Evolutionary conservation across 2,888 invertebrate genomes (phyloP), one percentile per base, ranked within the genome.

Genomic region (Charanyca ferruginea): DNA sequence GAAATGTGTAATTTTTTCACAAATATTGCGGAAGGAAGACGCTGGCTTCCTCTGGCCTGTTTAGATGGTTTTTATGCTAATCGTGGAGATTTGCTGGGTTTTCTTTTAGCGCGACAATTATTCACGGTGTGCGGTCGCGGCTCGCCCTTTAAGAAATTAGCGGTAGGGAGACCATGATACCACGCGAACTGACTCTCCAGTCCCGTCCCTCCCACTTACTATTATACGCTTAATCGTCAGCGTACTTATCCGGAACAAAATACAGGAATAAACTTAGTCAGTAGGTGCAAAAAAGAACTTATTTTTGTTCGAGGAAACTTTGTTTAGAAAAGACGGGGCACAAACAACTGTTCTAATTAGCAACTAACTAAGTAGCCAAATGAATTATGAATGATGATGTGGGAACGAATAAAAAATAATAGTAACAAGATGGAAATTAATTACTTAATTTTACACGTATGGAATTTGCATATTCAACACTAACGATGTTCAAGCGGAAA

Each of bases 11-110:
- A 93, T 93, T 94, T 94, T 93, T 93, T 93, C 91, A 91, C 93
- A 94, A 94, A 94, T 93, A 94, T 92, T 89, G 91, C 94, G 95
- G 95, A 95, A 95, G 95, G 94, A 94, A 94, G 92, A 80, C 92
- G 89, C 87, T 88, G 87, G 90, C 91, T 92, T 94, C 93, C 93
- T 89, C 83, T 89, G 86, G 91, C 84, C 93, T 92, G 94, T 93
- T 95, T 93, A 94, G 94, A 89, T 92, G 94, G 90, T 93, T 94
- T 95, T 95, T 95, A 95, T 95, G 95, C 88, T 94, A 95, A 95
- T 95, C 92, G 89, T 68, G 84, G 88, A 91, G 93, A 93, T 95
- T 95, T 92, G 91, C 91, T 88, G 91, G 90, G 89, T 86, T 93
- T 93, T 93, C 91, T 93, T 93, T 94, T 91, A 90, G 91, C 89